Evolutionary conservation across 2,113 vertebrate species (phyloP).

Genomic region (Silurus glanis): DNA sequence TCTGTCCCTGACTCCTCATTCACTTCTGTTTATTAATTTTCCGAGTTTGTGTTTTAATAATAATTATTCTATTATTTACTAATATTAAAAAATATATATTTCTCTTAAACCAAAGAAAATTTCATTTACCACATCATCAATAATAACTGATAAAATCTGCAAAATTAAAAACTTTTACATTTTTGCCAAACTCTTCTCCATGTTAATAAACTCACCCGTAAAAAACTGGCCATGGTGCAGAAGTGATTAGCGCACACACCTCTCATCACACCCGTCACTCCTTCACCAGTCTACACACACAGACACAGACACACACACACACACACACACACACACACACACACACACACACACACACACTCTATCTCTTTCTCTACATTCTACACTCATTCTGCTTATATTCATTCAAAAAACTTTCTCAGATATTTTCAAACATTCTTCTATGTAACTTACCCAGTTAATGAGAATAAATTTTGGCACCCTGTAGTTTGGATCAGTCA

Average conservation of each 20-base stretch:
- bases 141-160: too few species aligned
- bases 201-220: slow-evolving; percentile 76
- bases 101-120: too few species aligned
- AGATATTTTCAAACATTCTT: not conserved
- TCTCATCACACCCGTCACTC: slow-evolving; percentile 80
- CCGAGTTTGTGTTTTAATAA: too few species aligned
- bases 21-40: too few species aligned
- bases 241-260: slow-evolving; percentile 89
- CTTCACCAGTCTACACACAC: slow-evolving; percentile 66
- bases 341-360: slow-evolving; percentile 33
- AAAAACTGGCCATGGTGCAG: slow-evolving; percentile 82
- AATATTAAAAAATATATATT: too few species aligned
- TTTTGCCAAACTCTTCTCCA: not conserved
- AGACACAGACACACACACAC: slow-evolving; percentile 26
- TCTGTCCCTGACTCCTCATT: too few species aligned
- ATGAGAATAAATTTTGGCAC: slow-evolving; percentile 92
- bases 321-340: slow-evolving; percentile 32
- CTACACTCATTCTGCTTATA: not conserved
- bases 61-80: too few species aligned
- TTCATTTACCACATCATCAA: too few species aligned
- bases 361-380: not conserved
- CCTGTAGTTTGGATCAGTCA: slow-evolving; percentile 87
- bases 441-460: slow-evolving; percentile 85
- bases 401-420: too few species aligned
- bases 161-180: too few species aligned